Base-by-base conservation (phyloP, 1,140 invertebrate species). In the Latrodectus geometricus region DNA sequence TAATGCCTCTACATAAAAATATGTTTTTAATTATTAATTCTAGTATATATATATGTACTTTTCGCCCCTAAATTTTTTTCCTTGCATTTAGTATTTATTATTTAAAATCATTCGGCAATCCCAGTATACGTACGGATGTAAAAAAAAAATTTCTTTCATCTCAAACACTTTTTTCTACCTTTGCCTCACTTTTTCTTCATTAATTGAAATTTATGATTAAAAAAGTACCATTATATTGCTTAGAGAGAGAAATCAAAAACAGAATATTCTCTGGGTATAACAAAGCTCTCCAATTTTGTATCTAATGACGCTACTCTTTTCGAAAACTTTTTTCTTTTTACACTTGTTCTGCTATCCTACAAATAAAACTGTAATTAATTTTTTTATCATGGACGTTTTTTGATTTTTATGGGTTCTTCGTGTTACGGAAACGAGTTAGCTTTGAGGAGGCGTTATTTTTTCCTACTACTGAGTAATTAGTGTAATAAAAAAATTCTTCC, bases 311-410 rank as follows among this genome's bases (percentile, higher is more conserved):
- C 52, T 50, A 35, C 23, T 61, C 79, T 82, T 73, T 82, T 82
- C 70, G 48, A 80, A 82, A 73, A 82, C 52, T 82, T 83, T 21
- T 73, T 83, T 82, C 72, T 56, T n/a, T 17, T 61, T 61, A 82
- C 70, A 70, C 79, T 9, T 61, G 79, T 73, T 82, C 73, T 82
- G 52, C 68, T 17, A 9, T 23, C 54, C 49, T 23, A 50, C 49
- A 83, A 83, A 83, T 83, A 83, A 83, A 83, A 83, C 75, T 75
- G 81, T 83, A 83, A 83, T 83, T 83, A 83, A 83, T 83, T 83
- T 83, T 81, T 82, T 75, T 83, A 61, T 66, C 54, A 23, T 14
- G 5, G 14, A 11, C 14, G 11, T 54, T 17, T 81, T 73, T 72
- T 69, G 17, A 69, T 50, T 80, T 80, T 73, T 73, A 81, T 75